Evolutionary conservation across 2,888 invertebrate genomes (phyloP), one percentile per base, ranked within the genome.

Genomic region (Dryococelus australis): DNA sequence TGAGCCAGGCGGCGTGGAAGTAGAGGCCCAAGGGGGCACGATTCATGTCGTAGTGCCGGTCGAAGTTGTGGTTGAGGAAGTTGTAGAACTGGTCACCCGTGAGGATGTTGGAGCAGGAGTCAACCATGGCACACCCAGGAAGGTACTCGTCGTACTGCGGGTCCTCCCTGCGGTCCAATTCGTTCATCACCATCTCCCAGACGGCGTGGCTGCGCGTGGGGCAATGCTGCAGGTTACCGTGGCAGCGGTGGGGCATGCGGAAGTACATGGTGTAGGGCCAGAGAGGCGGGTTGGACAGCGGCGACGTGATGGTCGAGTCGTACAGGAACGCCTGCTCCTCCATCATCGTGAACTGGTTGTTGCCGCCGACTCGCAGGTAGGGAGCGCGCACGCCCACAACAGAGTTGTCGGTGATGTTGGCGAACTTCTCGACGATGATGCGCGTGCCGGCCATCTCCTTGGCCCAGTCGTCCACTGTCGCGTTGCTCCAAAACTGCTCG

Each of bases 231-330:
- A 97, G 93, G 93, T 98, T 98, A 89, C 98, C 98, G 92, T 98
- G 98, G 91, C 98, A 98, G 88, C 97, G 95, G 92, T 98, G 98
- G 0, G 98, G 98, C 97, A 98, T 98, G 91, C 97, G 96, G 95
- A 98, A 98, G 94, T 99, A 98, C 96, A 99, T 97, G 88, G 99
- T 99, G 94, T 99, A 99, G 5, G 99, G 99, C 99, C 99, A 99
- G 90, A 98, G 95, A 86, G 98, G 98, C 28, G 97, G 97, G 92
- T 98, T 97, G 90, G 96, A 97, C 78, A 98, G 94, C 0, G 98
- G 97, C 1, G 98, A 97, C 0, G 98, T 98, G 92, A 99, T 98
- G 86, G 98, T 98, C 83, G 98, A 98, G 92, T 99, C 99, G 92
- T 99, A 99, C 85, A 97, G 93, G 95, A 98, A 98, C 20, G 97